phyloP scores from a whole-genome alignment of 1,140 invertebrate species.

The Eriocheir sinensis region DNA sequence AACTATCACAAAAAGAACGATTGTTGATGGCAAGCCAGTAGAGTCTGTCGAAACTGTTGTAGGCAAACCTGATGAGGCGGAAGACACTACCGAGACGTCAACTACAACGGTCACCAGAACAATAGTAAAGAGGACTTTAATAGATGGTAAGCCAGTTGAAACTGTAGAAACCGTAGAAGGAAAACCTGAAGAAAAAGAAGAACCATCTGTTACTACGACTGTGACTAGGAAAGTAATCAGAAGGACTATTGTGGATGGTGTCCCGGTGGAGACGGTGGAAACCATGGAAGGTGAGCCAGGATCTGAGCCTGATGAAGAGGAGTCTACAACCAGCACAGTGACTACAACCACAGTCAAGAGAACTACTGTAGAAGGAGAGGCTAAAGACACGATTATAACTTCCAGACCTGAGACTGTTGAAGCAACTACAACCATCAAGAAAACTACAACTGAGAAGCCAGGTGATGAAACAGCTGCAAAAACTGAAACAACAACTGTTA shows the following conservation, averaged over 20 bases:
- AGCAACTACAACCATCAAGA: conserved; percentile 7
- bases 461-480: neutral
- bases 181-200: conserved; percentile 43
- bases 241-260: conserved; percentile 33
- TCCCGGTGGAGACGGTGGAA: conserved; percentile 32
- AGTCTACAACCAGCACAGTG: neutral
- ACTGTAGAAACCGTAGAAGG: conserved; percentile 30
- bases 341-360: conserved; percentile 33
- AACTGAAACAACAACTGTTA: neutral
- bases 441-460: neutral
- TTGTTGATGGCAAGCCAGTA: conserved; percentile 30
- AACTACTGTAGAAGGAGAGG: neutral
- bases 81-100: conserved; percentile 18
- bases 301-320: neutral
- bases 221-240: conserved; percentile 27
- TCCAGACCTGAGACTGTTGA: neutral
- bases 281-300: conserved; percentile 2
- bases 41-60: conserved; percentile 43
- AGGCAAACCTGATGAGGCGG: neutral
- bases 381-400: neutral
- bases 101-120: conserved; percentile 35
- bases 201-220: neutral
- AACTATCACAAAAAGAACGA: conserved; percentile 29
- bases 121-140: conserved; percentile 19
- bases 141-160: conserved; percentile 21